Conservation (phyloP, 1,140 invertebrate genomes). For the Diorhabda sublineata region DNA sequence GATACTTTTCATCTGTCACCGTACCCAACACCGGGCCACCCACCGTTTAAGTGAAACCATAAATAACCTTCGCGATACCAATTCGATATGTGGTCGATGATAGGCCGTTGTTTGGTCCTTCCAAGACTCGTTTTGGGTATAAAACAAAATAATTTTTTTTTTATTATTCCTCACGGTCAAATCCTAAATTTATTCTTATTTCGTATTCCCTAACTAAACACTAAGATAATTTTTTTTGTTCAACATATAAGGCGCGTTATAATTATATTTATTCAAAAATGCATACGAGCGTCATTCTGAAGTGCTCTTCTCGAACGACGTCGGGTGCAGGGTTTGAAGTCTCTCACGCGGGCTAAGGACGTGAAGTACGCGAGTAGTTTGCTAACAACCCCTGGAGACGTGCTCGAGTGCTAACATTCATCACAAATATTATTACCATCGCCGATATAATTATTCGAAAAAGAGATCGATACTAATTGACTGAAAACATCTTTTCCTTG, state of each 20-base stretch:
- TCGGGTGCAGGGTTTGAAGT: slow-evolving; percentile 12
- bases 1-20: slow-evolving; percentile 45
- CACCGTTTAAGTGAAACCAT: slow-evolving; percentile 40
- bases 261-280: slow-evolving; percentile 24
- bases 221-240: background rate
- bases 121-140: slow-evolving; percentile 22
- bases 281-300: slow-evolving; percentile 18
- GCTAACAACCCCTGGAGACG: slow-evolving; percentile 26
- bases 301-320: slow-evolving; percentile 18
- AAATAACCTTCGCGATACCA: slow-evolving; percentile 38
- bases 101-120: slow-evolving; percentile 17
- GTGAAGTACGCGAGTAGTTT: slow-evolving; percentile 9
- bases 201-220: too few species aligned
- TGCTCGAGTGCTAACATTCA: slow-evolving; percentile 24
- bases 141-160: slow-evolving; percentile 11
- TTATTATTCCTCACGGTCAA: too few species aligned
- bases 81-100: slow-evolving; percentile 30
- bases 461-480: too few species aligned
- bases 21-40: slow-evolving; percentile 34
- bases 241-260: slow-evolving; percentile 5
- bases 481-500: too few species aligned
- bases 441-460: background rate
- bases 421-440: background rate
- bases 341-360: slow-evolving; percentile 19
- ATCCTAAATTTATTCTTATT: too few species aligned